Conservation (phyloP, 1,140 invertebrate genomes). For the Diuraphis noxia region DNA sequence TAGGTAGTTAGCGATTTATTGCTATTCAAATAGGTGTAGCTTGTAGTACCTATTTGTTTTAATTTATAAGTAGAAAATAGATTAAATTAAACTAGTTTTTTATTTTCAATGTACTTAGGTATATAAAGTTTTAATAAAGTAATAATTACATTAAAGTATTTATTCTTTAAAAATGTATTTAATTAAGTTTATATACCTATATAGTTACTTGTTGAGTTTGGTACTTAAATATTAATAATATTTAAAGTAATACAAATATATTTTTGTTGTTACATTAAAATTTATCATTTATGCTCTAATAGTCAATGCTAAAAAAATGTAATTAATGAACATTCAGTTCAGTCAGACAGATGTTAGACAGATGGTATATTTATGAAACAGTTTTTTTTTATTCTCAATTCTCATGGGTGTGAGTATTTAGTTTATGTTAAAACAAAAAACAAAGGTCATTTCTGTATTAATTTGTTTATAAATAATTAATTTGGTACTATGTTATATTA, state of each 20-base stretch:
- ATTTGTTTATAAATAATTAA: not conserved
- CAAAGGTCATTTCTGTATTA: not conserved
- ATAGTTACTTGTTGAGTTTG: not conserved
- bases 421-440: not conserved
- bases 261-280: not conserved
- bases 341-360: conserved; percentile 37
- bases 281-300: not conserved
- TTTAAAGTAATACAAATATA: not conserved
- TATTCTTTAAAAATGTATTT: not conserved
- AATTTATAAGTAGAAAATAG: not conserved
- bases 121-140: too few relatives aligned
- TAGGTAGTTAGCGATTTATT: not conserved
- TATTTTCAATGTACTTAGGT: not conserved
- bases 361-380: conserved; percentile 25
- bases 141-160: too few relatives aligned
- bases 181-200: not conserved
- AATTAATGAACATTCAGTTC: not conserved
- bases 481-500: not conserved
- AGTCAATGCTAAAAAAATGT: not conserved
- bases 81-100: not conserved
- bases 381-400: conserved; percentile 24
- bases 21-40: not conserved
- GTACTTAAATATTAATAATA: not conserved
- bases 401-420: conserved; percentile 17
- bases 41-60: not conserved